These are phyloP conservation scores for Habroteleia sp. DNA, from an alignment of 2,888 invertebrate species.

Conservation along the genomic window DNA sequence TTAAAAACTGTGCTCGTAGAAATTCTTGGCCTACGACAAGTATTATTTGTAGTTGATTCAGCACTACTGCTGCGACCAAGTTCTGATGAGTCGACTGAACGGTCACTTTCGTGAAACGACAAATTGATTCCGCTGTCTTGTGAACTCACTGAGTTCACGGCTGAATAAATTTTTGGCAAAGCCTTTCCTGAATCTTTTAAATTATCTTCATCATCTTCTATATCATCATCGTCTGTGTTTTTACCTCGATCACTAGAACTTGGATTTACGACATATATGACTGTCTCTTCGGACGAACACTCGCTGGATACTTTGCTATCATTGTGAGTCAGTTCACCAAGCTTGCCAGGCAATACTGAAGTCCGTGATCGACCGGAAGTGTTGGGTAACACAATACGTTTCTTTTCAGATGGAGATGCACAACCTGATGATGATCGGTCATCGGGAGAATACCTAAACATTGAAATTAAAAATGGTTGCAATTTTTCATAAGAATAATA, in stretches of 20 bases:
- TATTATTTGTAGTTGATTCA: constrained; percentile 74
- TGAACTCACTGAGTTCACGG: constrained; percentile 87
- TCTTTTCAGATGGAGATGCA: constrained; percentile 76
- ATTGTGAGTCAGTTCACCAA: constrained; percentile 76
- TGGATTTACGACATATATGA: constrained; percentile 79
- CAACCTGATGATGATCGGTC: constrained; percentile 76
- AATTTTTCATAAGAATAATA: neutral
- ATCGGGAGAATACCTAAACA: constrained; percentile 73
- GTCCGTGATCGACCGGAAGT: constrained; percentile 63
- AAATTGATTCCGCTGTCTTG: constrained; percentile 90
- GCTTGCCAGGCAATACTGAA: constrained; percentile 67
- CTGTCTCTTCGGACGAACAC: constrained; percentile 80
- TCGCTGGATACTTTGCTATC: constrained; percentile 80
- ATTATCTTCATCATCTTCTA: constrained; percentile 80
- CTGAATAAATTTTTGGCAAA: constrained; percentile 84
- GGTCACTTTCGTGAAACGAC: constrained; percentile 87
- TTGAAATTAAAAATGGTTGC: neutral
- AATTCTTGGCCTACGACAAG: constrained; percentile 68
- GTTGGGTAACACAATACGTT: constrained; percentile 63
- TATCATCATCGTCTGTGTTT: constrained; percentile 83
- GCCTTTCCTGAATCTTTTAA: constrained; percentile 80
- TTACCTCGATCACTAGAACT: constrained; percentile 61
- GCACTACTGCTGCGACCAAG: constrained; percentile 75
- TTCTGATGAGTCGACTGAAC: constrained; percentile 78
- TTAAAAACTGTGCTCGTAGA: constrained; percentile 51